These are phyloP conservation scores for Rugalucina vietnamica DNA, from an alignment of 2,888 invertebrate species.

Conservation along the genomic window DNA sequence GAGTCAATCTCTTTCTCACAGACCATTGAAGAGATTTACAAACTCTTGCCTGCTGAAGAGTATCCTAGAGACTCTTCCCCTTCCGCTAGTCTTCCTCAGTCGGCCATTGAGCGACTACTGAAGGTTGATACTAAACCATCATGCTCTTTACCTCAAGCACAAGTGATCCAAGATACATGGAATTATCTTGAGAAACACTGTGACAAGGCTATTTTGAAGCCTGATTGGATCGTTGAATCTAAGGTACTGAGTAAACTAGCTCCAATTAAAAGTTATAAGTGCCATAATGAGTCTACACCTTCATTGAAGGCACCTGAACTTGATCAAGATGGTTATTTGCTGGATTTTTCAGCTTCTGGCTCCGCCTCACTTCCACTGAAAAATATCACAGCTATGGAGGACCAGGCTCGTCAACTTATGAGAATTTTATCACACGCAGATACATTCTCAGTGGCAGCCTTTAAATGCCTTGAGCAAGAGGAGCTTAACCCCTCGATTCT, in stretches of 20 bases:
- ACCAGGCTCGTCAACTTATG: background rate
- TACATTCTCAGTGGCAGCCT: background rate
- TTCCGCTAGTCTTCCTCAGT: no score
- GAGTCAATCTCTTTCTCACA: no score
- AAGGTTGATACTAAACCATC: no score
- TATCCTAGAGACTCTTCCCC: no score
- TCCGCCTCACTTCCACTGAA: background rate
- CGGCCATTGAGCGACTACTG: no score
- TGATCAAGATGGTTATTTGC: background rate
- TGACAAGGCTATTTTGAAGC: no score
- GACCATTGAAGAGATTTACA: no score
- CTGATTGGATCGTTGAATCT: background rate
- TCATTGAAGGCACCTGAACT: background rate
- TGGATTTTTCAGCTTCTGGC: background rate
- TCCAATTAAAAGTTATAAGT: background rate
- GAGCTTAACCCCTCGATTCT: background rate
- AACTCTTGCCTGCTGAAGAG: no score
- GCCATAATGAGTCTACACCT: background rate
- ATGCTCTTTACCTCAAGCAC: no score
- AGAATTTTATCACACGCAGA: background rate
- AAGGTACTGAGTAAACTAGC: background rate
- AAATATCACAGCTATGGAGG: background rate
- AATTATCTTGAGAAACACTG: no score
- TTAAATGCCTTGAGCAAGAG: background rate
- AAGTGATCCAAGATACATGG: no score